Base-by-base conservation (phyloP, 2,797 vertebrate genomes). In the Paguma larvata region DNA sequence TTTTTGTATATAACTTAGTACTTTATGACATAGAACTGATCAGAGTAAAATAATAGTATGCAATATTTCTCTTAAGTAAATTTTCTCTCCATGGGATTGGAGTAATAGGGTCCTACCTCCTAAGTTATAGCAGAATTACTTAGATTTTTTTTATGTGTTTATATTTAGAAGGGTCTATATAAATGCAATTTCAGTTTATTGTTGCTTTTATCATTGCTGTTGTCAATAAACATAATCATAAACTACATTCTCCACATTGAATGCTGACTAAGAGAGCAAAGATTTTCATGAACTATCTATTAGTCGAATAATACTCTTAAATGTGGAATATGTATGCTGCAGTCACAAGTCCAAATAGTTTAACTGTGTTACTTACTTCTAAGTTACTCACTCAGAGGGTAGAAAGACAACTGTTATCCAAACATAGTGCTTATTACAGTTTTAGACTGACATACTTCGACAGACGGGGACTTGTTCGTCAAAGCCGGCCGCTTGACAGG, bases 261-360 rank as follows among this genome's bases (percentile, higher is more conserved):
- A 89, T 63, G 4, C n/a, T 85, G n/a, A 30, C 34, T 48, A 87
- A 48, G 25, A 77, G 34, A 70, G 18, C 56, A 18, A 38, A 62
- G 15, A 21, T 86, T 92, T 94, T 48, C 56, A 75, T 23, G 34
- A 84, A 70, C 23, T 95, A 11, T 44, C 65, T 63, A 7, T 73
- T 67, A 78, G 41, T 95, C 72, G 94, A 32, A 77, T 41, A 89
- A 72, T 79, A 73, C 70, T 79, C 32, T 88, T 51, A 25, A 21
- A 59, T 67, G 18, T 51, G 72, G 32, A 56, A 30, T 65, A 27
- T 19, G 13, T 84, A 11, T 72, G 32, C 75, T 89, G 5, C 2
- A 78, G 41, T 7, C 19, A 53, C 8, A 78, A 30, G 46, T 88
- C 46, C 46, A 46, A 87, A 68, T 16, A 56, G 2, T 38, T 96